A percentile compares a stretch with the other conserved stretches of the same genome.
These are phyloP conservation scores for Macrosteles quadrilineatus DNA, from an alignment of 1,140 invertebrate species.

Conservation along the genomic window DNA sequence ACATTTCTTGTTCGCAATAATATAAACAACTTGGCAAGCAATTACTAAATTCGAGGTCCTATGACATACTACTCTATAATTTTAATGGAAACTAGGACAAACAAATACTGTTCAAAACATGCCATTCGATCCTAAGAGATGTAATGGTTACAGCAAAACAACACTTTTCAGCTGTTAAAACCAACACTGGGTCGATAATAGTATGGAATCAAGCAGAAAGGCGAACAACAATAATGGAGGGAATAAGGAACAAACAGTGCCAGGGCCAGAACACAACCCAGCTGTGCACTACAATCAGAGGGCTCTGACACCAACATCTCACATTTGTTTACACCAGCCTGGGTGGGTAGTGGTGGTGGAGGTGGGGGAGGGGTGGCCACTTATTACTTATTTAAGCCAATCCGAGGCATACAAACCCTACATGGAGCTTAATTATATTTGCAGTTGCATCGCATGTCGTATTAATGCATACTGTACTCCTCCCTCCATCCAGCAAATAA, in stretches of 20 bases:
- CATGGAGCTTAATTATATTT: background rate
- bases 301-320: background rate
- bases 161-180: background rate
- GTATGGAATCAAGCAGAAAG: slow-evolving; percentile 2
- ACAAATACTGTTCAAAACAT: no score
- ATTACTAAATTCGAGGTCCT: no score
- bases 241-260: background rate
- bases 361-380: background rate
- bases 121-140: background rate
- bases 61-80: no score
- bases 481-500: background rate
- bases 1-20: no score
- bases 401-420: background rate
- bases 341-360: background rate
- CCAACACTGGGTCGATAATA: background rate
- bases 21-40: no score
- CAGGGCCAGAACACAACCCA: background rate
- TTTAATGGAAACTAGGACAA: no score
- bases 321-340: background rate
- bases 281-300: background rate
- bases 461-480: background rate
- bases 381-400: slow-evolving; percentile 7
- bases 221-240: background rate
- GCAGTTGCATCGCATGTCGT: slow-evolving; percentile 6
- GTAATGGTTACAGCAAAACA: background rate